Base-by-base conservation (phyloP, 64 coral and sea anemone genomes). In the Actinia equina region DNA sequence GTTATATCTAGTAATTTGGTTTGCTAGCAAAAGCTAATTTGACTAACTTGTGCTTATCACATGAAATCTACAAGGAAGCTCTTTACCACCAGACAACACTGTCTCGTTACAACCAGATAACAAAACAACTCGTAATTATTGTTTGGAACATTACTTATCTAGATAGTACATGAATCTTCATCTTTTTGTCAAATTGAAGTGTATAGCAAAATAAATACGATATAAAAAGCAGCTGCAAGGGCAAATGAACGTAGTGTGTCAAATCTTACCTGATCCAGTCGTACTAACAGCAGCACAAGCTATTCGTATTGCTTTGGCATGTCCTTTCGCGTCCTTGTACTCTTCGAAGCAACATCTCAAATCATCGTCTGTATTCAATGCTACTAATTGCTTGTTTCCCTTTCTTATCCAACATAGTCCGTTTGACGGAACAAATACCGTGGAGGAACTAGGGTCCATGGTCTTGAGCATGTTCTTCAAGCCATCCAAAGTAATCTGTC, bases 321-420 rank as follows among this genome's bases (percentile, higher is more conserved):
- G n/a, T 7, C 83, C 83, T 41, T 85, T 85, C 12, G 27, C 22
- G 16, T 61, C 83, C n/a, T 56, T 85, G 83, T 85, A 85, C 53
- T 85, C 83, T 43, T 85, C 16, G 55, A 16, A n/a, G 30, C 83
- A 85, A 63, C 14, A 85, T n/a, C 23, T 17, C 11, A n/a, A 85
- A 30, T 85, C 83, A 41, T 85, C 5, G 1, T 84, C 83, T 59
- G 83, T 59, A 59, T 59, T 19, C 30, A 84, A 52, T 17, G n/a
- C 25, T 52, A 84, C 83, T 22, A 62, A n/a, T 60, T 84, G 83
- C 37, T 84, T 84, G 23, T 84, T 84, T 59, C 83, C 83, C 83
- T 84, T 84, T 84, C 83, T 84, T n/a, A 84, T 16, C 83, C 83
- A 84, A 16, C 17, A 84, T 22, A 56, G n/a, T 19, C 54, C 83